Evolutionary conservation across 2,113 vertebrate genomes (phyloP).

Genomic region (Elephas maximus): DNA sequence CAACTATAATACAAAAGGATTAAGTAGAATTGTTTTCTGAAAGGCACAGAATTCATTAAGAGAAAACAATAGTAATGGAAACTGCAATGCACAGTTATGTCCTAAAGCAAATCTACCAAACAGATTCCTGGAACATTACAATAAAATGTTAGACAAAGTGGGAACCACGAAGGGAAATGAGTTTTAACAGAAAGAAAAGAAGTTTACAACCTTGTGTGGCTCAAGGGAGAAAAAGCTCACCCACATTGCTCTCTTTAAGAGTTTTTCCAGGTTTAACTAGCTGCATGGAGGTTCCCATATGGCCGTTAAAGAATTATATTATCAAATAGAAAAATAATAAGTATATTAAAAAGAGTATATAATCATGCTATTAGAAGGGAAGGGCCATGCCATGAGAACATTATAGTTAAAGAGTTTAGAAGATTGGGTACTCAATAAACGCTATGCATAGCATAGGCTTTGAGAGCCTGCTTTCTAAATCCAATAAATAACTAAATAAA

Average conservation of each 20-base stretch:
- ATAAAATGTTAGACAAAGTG: slow-evolving; percentile 86
- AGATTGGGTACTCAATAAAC: slow-evolving; percentile 79
- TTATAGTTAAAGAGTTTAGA: slow-evolving; percentile 79
- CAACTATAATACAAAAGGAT: slow-evolving; percentile 22
- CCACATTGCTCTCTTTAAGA: slow-evolving; percentile 87
- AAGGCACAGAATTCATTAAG: slow-evolving; percentile 62
- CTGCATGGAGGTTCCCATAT: slow-evolving; percentile 82
- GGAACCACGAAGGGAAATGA: slow-evolving; percentile 88
- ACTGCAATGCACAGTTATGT: slow-evolving; percentile 52
- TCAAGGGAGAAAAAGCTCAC: slow-evolving; percentile 88
- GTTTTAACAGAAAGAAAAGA: slow-evolving; percentile 86
- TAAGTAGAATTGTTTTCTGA: slow-evolving; percentile 35
- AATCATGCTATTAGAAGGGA: slow-evolving; percentile 81
- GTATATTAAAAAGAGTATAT: slow-evolving; percentile 83
- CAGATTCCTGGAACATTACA: slow-evolving; percentile 78
- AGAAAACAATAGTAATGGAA: slow-evolving; percentile 73
- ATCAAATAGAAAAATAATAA: slow-evolving; percentile 85
- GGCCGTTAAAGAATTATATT: slow-evolving; percentile 86
- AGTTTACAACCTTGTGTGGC: slow-evolving; percentile 83
- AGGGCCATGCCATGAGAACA: slow-evolving; percentile 68
- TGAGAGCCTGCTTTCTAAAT: slow-evolving; percentile 76
- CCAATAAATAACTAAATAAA: slow-evolving; percentile 81
- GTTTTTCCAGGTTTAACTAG: slow-evolving; percentile 86
- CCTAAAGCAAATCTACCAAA: slow-evolving; percentile 67
- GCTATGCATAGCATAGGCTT: slow-evolving; percentile 19